Conservation (phyloP, 2,797 vertebrate species). For the Pangasius krempfi region DNA sequence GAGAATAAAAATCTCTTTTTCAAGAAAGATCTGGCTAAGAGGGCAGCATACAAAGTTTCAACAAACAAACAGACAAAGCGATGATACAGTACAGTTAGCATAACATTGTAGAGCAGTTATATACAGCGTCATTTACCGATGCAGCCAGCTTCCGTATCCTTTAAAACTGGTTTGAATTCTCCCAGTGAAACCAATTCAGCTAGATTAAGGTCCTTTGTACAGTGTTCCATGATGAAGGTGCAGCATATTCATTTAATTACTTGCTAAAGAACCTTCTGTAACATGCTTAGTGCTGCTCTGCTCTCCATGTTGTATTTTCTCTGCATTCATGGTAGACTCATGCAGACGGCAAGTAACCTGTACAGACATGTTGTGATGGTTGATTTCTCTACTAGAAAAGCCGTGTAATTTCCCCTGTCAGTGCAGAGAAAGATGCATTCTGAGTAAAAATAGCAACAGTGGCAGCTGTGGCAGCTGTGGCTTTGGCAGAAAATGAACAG, state of each 20-base stretch:
- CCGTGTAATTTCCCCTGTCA: slow-evolving; percentile 40
- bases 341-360: slow-evolving; percentile 38
- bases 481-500: slow-evolving; percentile 46
- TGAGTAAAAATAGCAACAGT: slow-evolving; percentile 36
- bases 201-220: neutral
- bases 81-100: neutral
- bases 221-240: neutral
- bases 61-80: neutral
- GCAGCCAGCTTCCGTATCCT: neutral
- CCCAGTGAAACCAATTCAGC: neutral
- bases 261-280: neutral
- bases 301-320: slow-evolving; percentile 18
- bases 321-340: slow-evolving; percentile 18
- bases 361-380: slow-evolving; percentile 42
- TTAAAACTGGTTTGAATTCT: neutral
- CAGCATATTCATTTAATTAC: neutral
- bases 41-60: neutral
- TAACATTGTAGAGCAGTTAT: neutral
- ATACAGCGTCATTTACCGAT: neutral
- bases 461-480: slow-evolving; percentile 33
- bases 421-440: slow-evolving; percentile 45
- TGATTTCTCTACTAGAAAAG: slow-evolving; percentile 41
- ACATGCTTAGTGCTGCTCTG: neutral
- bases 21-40: neutral
- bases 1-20: neutral